A percentile compares a stretch with the other conserved stretches of the same genome.
Evolutionary conservation across 1,140 invertebrate genomes (phyloP).

Genomic region (Philaenus spumarius): DNA sequence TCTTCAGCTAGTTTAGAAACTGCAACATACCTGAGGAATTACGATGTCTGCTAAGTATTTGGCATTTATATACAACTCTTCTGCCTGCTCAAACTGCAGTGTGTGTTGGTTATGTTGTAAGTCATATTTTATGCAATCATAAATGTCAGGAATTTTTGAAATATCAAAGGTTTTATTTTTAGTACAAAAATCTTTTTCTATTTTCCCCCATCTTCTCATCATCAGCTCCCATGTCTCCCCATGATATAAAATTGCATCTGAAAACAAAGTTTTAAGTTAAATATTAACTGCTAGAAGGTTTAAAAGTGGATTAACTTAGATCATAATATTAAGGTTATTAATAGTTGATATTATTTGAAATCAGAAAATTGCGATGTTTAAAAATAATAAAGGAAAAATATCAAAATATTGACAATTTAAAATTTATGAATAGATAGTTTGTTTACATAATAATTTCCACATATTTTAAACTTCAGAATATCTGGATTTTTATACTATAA

Average conservation of each 20-base stretch:
- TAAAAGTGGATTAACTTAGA: no score
- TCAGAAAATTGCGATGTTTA: no score
- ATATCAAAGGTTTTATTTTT: slow-evolving; percentile 94
- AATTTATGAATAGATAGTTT: no score
- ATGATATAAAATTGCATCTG: slow-evolving; percentile 89
- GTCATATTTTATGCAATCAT: slow-evolving; percentile 99
- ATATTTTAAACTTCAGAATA: no score
- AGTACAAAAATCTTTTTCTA: slow-evolving; percentile 96
- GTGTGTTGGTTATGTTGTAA: slow-evolving; percentile 96
- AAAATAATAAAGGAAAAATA: no score
- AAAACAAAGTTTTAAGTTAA: slow-evolving; percentile 30
- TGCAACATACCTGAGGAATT: slow-evolving; percentile 81
- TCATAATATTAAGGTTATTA: no score
- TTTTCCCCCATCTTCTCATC: slow-evolving; percentile 95
- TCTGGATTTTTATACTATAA: no score
- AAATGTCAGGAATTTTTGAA: slow-evolving; percentile 99
- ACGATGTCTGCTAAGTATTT: slow-evolving; percentile 97
- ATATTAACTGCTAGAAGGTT: no score
- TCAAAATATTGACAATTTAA: no score
- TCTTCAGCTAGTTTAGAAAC: not conserved
- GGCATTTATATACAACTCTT: slow-evolving; percentile 91
- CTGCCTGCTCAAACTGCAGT: slow-evolving; percentile 86
- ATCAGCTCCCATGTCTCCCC: slow-evolving; percentile 99
- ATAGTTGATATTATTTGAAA: no score
- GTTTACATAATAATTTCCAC: no score